Conservation (phyloP, 92 coral and sea anemone species). For the Epizoanthus illoricatus region DNA sequence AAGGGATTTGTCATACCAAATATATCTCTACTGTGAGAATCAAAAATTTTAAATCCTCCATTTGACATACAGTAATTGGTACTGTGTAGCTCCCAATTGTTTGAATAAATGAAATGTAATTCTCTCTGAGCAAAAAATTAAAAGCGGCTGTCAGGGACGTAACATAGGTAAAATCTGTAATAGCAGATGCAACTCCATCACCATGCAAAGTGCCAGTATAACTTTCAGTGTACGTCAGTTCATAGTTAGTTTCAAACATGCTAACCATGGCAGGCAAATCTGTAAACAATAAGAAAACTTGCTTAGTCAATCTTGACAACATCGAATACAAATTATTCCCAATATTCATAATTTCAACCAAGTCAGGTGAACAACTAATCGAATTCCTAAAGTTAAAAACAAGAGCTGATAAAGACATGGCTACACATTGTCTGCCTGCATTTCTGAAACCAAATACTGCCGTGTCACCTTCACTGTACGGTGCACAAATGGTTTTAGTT, state of each 20-base stretch:
- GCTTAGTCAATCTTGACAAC: neutral
- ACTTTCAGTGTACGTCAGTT: slow-evolving; percentile 37
- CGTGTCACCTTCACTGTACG: slow-evolving; percentile 15
- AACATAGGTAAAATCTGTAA: slow-evolving; percentile 26
- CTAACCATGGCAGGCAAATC: slow-evolving; percentile 9
- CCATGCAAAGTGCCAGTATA: slow-evolving; percentile 31
- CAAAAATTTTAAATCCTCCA: slow-evolving; percentile 41
- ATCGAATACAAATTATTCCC: neutral
- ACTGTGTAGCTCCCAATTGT: slow-evolving; percentile 45
- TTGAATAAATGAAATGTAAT: slow-evolving; percentile 28
- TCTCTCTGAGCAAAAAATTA: slow-evolving; percentile 12
- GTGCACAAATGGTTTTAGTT: slow-evolving; percentile 11
- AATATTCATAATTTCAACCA: neutral
- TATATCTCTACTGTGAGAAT: slow-evolving; percentile 37
- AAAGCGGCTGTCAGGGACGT: slow-evolving; percentile 14
- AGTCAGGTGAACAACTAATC: too few species aligned
- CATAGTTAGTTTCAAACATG: slow-evolving; percentile 9
- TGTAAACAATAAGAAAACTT: slow-evolving; percentile 18
- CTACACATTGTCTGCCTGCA: neutral
- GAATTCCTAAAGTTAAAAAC: neutral
- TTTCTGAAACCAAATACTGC: neutral
- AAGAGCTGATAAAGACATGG: slow-evolving; percentile 1
- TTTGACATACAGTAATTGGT: slow-evolving; percentile 36
- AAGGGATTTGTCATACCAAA: slow-evolving; percentile 38
- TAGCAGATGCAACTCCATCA: slow-evolving; percentile 24